phyloP scores from a whole-genome alignment of 2,888 invertebrate genomes.

The Sepiola atlantica region DNA sequence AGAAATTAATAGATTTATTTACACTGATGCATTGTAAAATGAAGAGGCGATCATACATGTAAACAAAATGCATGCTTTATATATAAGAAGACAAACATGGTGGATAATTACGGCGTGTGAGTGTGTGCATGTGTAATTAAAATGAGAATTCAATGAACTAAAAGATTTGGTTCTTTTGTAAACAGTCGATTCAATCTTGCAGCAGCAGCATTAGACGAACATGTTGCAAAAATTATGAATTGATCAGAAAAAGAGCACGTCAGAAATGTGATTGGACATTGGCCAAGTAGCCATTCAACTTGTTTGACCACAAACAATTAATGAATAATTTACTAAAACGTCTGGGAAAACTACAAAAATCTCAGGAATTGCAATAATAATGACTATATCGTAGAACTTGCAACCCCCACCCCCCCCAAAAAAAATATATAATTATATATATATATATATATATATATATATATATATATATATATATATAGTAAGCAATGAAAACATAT shows the following conservation, averaged over 20 bases:
- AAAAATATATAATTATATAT: background rate
- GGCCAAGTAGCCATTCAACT: constrained; percentile 20
- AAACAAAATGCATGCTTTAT: background rate
- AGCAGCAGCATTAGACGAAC: background rate
- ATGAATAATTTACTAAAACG: constrained; percentile 32
- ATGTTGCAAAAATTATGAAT: background rate
- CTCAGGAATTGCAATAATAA: background rate
- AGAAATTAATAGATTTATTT: background rate
- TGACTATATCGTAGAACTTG: background rate
- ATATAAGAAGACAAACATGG: background rate
- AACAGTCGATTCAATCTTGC: background rate
- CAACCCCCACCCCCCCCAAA: background rate
- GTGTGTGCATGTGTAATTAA: background rate
- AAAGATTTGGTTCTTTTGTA: background rate
- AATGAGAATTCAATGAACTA: no score
- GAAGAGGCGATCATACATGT: background rate
- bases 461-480: no score
- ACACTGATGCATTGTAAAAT: background rate
- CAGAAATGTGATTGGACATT: background rate
- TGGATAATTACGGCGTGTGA: background rate
- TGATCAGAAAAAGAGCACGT: background rate
- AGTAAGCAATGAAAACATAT: no score
- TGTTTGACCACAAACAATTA: constrained; percentile 22
- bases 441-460: no score
- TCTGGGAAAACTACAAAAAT: constrained; percentile 13